phyloP scores from a whole-genome alignment of 64 coral and sea anemone species.

The Hydrozoanthus tunicans region DNA sequence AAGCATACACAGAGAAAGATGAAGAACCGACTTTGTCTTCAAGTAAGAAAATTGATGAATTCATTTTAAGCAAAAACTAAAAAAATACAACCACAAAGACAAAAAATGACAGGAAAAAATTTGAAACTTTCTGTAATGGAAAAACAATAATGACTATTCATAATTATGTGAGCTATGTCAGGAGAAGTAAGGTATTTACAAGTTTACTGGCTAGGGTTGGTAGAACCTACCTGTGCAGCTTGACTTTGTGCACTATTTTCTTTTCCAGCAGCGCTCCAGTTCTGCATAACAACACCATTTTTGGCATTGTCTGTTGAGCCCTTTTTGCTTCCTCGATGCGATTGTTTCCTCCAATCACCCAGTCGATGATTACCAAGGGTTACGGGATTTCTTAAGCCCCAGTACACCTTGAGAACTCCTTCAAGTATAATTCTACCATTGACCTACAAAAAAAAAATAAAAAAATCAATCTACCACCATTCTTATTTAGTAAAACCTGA shows the following conservation, averaged over 20 bases:
- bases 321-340: slow-evolving; percentile 41
- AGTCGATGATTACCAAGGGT: slow-evolving; percentile 73
- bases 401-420: slow-evolving; percentile 92
- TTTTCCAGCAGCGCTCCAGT: not conserved
- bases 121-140: too few species aligned
- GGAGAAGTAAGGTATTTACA: too few species aligned
- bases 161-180: not conserved
- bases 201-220: too few species aligned
- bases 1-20: too few species aligned
- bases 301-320: not conserved
- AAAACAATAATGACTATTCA: too few species aligned
- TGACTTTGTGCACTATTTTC: slow-evolving; percentile 60
- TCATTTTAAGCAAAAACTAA: not conserved
- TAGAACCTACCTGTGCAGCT: not conserved
- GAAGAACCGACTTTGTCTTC: not conserved
- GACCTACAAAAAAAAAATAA: slow-evolving; percentile 54
- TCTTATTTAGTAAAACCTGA: too few species aligned
- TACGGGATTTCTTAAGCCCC: slow-evolving; percentile 90
- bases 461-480: not conserved
- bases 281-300: not conserved
- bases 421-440: slow-evolving; percentile 92
- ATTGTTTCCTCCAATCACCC: slow-evolving; percentile 78
- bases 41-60: not conserved
- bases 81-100: not conserved
- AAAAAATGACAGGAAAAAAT: too few species aligned